Conservation (phyloP, 2,113 vertebrate species). For the Smithornis capensis region DNA sequence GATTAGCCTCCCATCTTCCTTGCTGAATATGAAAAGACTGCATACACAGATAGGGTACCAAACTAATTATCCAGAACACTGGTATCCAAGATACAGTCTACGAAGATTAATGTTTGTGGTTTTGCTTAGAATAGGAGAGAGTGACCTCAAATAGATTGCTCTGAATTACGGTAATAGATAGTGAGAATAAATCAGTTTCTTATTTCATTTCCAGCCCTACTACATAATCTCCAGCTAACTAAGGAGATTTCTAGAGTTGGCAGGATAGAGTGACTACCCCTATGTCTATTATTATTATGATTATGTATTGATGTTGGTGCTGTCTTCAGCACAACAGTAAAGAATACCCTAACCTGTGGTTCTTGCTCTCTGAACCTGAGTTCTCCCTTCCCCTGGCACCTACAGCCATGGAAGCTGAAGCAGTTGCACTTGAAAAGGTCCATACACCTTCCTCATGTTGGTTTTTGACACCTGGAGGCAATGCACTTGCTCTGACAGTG, state of each 20-base stretch:
- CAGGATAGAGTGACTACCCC: not conserved
- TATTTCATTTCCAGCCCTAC: slow-evolving; percentile 50
- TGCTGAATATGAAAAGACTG: slow-evolving; percentile 38
- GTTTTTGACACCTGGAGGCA: not conserved
- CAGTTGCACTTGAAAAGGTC: not conserved
- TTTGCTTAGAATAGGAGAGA: slow-evolving; percentile 61
- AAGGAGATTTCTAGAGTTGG: slow-evolving; percentile 27
- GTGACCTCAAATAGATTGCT: slow-evolving; percentile 71
- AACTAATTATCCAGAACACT: slow-evolving; percentile 67
- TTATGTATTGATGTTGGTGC: not conserved
- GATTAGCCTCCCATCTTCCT: slow-evolving; percentile 39
- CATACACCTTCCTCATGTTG: rapidly evolving
- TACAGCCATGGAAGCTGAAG: not conserved
- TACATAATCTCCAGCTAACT: not conserved
- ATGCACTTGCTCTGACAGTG: rapidly evolving
- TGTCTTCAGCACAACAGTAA: not conserved
- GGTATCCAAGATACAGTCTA: slow-evolving; percentile 66
- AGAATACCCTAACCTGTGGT: not conserved
- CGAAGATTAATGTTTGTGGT: slow-evolving; percentile 71
- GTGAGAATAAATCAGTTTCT: slow-evolving; percentile 66
- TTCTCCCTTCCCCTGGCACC: not conserved
- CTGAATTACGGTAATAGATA: slow-evolving; percentile 59
- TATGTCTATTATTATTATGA: not conserved
- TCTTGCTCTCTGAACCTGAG: not conserved
- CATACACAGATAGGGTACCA: slow-evolving; percentile 14